Percentiles rank a stretch among this genome's conserved stretches.
Conservation (phyloP, 2,888 invertebrate species). For the Drosophila phalerata region DNA sequence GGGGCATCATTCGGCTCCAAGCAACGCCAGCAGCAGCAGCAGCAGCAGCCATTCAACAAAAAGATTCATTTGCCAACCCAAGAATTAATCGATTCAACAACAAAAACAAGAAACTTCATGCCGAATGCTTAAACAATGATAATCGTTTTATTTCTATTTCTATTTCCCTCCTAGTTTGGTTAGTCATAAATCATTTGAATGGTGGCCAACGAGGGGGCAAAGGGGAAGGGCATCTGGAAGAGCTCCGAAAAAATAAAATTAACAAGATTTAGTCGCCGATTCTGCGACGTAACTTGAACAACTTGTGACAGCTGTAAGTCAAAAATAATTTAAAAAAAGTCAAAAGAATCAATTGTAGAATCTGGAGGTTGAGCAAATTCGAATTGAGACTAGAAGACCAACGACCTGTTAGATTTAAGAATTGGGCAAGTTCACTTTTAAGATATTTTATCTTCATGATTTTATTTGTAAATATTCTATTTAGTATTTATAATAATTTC, state of each 20-base stretch:
- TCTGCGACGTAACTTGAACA: slow-evolving; percentile 24
- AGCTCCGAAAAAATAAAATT: background rate
- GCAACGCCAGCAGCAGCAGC: slow-evolving; percentile 8
- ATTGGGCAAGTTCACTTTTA: background rate
- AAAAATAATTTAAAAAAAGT: slow-evolving; percentile 16
- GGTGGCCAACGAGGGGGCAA: background rate
- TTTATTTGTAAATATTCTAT: background rate
- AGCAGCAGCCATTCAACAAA: slow-evolving; percentile 14
- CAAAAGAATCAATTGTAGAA: slow-evolving; percentile 14
- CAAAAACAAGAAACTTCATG: slow-evolving; percentile 14
- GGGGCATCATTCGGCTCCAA: background rate
- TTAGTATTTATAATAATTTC: background rate
- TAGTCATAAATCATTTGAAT: slow-evolving; percentile 50
- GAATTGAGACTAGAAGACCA: background rate
- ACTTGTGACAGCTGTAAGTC: slow-evolving; percentile 21
- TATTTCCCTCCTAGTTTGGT: slow-evolving; percentile 25
- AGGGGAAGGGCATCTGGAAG: background rate
- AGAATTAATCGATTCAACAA: slow-evolving; percentile 25
- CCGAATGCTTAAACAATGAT: slow-evolving; percentile 50
- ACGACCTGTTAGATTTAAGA: slow-evolving; percentile 15
- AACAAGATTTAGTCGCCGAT: slow-evolving; percentile 28
- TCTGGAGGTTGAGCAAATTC: background rate
- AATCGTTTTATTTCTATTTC: slow-evolving; percentile 50
- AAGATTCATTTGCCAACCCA: slow-evolving; percentile 26
- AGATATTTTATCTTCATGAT: background rate